Evolutionary conservation across 2,797 vertebrate species (phyloP).

Genomic region (Karalla daura): DNA sequence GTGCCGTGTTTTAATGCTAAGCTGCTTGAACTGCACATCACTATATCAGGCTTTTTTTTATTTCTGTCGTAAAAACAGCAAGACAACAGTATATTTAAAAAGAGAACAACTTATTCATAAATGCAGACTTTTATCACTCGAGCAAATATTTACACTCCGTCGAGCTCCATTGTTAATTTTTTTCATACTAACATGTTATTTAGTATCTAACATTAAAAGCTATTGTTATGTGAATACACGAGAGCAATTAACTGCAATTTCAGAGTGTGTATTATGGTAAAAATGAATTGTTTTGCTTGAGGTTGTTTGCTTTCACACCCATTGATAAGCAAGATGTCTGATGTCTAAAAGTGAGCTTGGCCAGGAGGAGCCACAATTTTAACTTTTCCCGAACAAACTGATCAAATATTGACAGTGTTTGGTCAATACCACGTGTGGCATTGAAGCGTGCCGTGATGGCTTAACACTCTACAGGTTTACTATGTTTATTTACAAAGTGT

Average conservation of each 20-base stretch:
- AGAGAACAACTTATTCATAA: slow-evolving; percentile 21
- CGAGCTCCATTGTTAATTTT: slow-evolving; percentile 10
- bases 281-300: slow-evolving; percentile 5
- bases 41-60: slow-evolving; percentile 17
- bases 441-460: slow-evolving; percentile 16
- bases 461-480: slow-evolving; percentile 46
- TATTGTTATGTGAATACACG: neutral
- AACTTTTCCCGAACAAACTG: slow-evolving; percentile 17
- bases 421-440: slow-evolving; percentile 27
- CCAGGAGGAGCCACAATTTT: slow-evolving; percentile 4
- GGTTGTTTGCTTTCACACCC: neutral
- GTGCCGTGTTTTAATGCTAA: slow-evolving; percentile 31
- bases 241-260: slow-evolving; percentile 5
- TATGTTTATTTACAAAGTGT: slow-evolving; percentile 49
- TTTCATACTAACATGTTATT: slow-evolving; percentile 3
- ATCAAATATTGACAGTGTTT: slow-evolving; percentile 45
- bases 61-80: slow-evolving; percentile 31
- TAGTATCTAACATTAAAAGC: slow-evolving; percentile 5
- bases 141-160: slow-evolving; percentile 31
- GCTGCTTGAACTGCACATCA: slow-evolving; percentile 11
- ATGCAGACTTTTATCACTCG: slow-evolving; percentile 26
- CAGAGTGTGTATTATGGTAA: slow-evolving; percentile 12
- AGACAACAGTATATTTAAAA: neutral
- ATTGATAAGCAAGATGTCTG: neutral
- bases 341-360: slow-evolving; percentile 2